Evolutionary conservation across 2,888 invertebrate species (phyloP).

Genomic region (Sepiola atlantica): DNA sequence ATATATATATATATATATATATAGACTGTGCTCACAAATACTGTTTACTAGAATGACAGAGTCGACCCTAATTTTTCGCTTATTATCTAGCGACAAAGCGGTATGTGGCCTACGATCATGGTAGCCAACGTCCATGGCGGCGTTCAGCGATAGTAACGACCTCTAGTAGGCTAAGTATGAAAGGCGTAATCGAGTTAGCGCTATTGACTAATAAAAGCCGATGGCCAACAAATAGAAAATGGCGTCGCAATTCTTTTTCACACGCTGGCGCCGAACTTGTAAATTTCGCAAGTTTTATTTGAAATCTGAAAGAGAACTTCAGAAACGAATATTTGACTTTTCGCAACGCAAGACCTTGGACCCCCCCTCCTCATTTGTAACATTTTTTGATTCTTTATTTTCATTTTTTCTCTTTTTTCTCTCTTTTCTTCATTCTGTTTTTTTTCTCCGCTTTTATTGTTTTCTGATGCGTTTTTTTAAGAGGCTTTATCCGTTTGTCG

Average conservation of each 20-base stretch:
- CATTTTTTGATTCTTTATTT: no score
- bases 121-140: background rate
- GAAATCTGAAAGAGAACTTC: conserved; percentile 22
- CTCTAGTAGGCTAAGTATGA: background rate
- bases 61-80: conserved; percentile 32
- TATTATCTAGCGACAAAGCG: conserved; percentile 32
- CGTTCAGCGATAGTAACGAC: conserved; percentile 8
- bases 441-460: no score
- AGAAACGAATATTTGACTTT: conserved; percentile 10
- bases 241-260: conserved; percentile 13
- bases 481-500: no score
- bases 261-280: conserved; percentile 32
- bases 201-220: conserved; percentile 13
- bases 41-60: background rate
- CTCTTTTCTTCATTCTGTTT: no score
- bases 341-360: background rate
- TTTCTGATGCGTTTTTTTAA: no score
- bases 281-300: conserved; percentile 32
- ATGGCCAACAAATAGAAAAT: background rate
- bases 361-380: background rate
- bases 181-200: background rate
- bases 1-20: background rate
- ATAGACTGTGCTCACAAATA: background rate
- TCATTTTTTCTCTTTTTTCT: background rate
- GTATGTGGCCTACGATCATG: conserved; percentile 21